These are phyloP conservation scores for Agapostemon virescens DNA, from an alignment of 2,888 invertebrate genomes.

Conservation along the genomic window DNA sequence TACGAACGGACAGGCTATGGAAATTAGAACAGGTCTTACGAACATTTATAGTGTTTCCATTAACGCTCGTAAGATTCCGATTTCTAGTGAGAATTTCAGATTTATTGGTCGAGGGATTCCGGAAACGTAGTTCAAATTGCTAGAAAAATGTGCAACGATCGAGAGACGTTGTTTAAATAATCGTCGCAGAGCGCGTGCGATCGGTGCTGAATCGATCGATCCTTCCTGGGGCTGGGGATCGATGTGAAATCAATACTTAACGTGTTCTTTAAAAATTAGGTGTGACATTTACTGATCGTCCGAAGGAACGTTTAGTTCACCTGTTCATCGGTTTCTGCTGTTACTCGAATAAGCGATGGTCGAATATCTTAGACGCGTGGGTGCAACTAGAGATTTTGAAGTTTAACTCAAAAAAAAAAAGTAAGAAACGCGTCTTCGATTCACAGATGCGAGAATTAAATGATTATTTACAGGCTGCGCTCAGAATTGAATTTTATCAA, in stretches of 20 bases:
- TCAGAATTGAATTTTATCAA: background rate
- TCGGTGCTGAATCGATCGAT: conserved; percentile 1
- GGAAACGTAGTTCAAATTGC: background rate
- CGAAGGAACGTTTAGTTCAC: conserved; percentile 18
- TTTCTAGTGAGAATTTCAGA: background rate
- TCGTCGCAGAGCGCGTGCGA: background rate
- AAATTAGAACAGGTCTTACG: background rate
- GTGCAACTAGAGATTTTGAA: background rate
- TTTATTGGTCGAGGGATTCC: background rate
- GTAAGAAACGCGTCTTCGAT: background rate
- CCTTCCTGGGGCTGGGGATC: background rate
- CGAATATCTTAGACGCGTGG: background rate
- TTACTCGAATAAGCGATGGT: background rate
- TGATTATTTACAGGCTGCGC: background rate
- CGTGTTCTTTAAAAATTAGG: background rate
- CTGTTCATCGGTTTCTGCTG: background rate
- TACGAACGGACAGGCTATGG: background rate
- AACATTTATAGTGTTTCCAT: background rate
- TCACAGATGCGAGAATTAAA: background rate
- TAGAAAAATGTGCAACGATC: background rate
- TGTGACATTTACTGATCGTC: background rate
- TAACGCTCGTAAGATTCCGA: background rate
- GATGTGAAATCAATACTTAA: background rate
- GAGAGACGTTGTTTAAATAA: background rate
- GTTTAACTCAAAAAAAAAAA: background rate